Evolutionary conservation across 2,113 vertebrate genomes (phyloP).

Genomic region (Lepidiolamprologus cunningtoni): DNA sequence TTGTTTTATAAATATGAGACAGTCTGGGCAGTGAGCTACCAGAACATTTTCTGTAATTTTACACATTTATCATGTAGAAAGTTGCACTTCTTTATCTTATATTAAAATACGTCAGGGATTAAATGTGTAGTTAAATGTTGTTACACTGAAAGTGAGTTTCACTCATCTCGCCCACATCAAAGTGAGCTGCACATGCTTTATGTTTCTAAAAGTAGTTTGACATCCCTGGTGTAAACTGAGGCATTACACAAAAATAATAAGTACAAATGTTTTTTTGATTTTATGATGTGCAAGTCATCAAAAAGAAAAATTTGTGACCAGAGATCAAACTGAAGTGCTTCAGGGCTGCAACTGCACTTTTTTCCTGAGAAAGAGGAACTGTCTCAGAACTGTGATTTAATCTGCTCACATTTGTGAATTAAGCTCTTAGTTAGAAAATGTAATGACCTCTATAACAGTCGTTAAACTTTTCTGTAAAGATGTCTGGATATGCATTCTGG

Average conservation of each 20-base stretch:
- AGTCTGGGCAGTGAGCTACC: not conserved
- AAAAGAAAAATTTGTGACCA: not conserved
- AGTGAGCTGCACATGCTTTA: not conserved
- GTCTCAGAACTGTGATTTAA: not conserved
- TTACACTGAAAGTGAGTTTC: not conserved
- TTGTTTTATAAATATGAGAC: not conserved
- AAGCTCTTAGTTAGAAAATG: not conserved
- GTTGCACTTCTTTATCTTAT: not conserved
- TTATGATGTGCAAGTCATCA: not conserved
- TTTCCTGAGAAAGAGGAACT: not conserved
- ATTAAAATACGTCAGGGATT: not conserved
- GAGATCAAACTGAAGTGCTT: not conserved
- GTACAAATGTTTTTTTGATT: fast-evolving
- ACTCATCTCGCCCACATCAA: not conserved
- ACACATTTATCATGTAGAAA: fast-evolving
- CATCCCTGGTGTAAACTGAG: not conserved
- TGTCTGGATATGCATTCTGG: not conserved
- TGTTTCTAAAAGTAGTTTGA: not conserved
- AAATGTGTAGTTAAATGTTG: not conserved
- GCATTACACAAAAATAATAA: not conserved
- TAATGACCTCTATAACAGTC: not conserved
- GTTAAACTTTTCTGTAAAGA: not conserved
- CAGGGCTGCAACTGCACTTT: not conserved
- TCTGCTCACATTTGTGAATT: not conserved
- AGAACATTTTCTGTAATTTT: not conserved